Percentiles rank a stretch among this genome's conserved stretches.
Conservation (phyloP, 1,140 invertebrate species). For the Chymomyza costata region DNA sequence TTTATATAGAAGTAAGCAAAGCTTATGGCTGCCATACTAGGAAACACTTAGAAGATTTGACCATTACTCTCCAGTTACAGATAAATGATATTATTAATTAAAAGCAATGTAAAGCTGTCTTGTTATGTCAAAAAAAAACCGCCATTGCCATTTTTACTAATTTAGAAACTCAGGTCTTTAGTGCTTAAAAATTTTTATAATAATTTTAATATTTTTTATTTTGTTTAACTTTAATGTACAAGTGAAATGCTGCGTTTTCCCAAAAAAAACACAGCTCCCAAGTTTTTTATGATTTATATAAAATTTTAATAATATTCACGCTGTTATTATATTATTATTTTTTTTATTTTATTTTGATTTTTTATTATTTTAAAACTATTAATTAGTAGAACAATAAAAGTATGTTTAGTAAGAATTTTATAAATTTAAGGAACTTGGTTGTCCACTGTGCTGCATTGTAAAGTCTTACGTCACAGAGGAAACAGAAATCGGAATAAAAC, state of each 20-base stretch:
- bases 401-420: constrained; percentile 8
- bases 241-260: constrained; percentile 43
- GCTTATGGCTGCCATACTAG: no score
- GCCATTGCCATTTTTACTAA: constrained; percentile 16
- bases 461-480: constrained; percentile 12
- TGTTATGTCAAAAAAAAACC: no score
- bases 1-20: no score
- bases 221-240: constrained; percentile 3
- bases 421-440: constrained; percentile 44
- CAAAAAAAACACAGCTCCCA: no score
- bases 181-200: constrained; percentile 23
- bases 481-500: constrained; percentile 56
- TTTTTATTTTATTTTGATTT: constrained; percentile 22
- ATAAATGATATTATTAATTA: no score
- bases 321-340: background rate
- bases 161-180: constrained; percentile 62
- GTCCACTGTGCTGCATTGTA: constrained; percentile 29
- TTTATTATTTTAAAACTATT: constrained; percentile 19
- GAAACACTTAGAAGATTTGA: no score
- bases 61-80: no score
- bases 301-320: background rate
- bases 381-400: constrained; percentile 26
- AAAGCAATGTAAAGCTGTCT: no score
- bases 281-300: no score
- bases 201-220: constrained; percentile 17